phyloP scores from a whole-genome alignment of 2,113 vertebrate genomes.

The Sigmodon hispidus region DNA sequence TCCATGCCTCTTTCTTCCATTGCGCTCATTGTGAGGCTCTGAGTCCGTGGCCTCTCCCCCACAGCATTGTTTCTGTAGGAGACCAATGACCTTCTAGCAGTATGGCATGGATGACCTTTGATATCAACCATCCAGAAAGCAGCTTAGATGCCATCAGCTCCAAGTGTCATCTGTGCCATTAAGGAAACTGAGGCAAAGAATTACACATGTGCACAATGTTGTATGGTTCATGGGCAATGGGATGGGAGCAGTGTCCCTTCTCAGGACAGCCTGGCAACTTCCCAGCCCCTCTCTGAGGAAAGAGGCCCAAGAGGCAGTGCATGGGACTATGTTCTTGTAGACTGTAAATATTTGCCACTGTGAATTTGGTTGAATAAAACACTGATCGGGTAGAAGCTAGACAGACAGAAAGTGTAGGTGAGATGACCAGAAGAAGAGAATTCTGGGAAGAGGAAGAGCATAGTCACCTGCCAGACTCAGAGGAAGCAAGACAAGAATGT shows the following conservation, averaged over 20 bases:
- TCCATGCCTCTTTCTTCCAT: fast-evolving
- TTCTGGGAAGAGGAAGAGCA: too few relatives aligned
- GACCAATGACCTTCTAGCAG: neutral
- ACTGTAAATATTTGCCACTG: too few relatives aligned
- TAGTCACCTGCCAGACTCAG: too few relatives aligned
- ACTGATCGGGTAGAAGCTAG: too few relatives aligned
- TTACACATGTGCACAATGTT: too few relatives aligned
- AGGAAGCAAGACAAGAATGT: too few relatives aligned
- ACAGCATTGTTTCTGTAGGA: fast-evolving
- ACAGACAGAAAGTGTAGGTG: too few relatives aligned
- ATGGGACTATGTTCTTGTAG: too few relatives aligned
- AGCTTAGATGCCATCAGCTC: neutral
- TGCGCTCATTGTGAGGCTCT: neutral
- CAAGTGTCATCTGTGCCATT: fast-evolving
- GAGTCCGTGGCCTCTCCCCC: neutral
- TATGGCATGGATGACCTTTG: neutral
- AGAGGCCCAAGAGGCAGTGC: neutral
- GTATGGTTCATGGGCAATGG: fast-evolving
- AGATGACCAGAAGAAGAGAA: too few relatives aligned
- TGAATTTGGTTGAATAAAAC: too few relatives aligned
- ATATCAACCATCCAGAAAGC: neutral
- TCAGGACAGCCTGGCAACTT: fast-evolving
- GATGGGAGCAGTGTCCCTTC: neutral
- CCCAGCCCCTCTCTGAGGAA: neutral
- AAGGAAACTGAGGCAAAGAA: neutral